These are phyloP conservation scores for Eugnorisma glareosa DNA, from an alignment of 2,888 invertebrate species.

Conservation along the genomic window DNA sequence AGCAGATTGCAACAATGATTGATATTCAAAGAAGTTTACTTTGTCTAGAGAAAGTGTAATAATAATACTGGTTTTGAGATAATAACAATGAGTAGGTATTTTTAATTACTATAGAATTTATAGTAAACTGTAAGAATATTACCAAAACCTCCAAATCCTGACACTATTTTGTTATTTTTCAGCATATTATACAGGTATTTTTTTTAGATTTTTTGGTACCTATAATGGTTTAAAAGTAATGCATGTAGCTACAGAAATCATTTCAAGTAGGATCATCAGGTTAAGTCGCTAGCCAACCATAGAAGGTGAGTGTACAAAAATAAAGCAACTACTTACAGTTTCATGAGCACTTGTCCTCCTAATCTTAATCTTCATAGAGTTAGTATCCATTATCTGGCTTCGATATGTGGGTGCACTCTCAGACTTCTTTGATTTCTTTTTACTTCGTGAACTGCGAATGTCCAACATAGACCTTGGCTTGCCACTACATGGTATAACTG, in stretches of 20 bases:
- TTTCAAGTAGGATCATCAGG: slow-evolving; percentile 14
- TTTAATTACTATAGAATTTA: slow-evolving; percentile 9
- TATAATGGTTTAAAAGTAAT: background rate
- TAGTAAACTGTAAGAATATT: slow-evolving; percentile 7
- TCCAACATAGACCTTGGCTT: slow-evolving; percentile 89
- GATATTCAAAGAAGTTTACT: slow-evolving; percentile 30
- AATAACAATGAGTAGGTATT: slow-evolving; percentile 24
- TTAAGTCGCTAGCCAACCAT: background rate
- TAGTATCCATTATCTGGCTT: slow-evolving; percentile 92
- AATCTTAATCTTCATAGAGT: slow-evolving; percentile 93
- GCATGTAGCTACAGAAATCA: background rate
- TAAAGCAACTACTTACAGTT: slow-evolving; percentile 77
- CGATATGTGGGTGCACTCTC: slow-evolving; percentile 88
- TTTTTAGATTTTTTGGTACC: background rate
- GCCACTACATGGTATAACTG: slow-evolving; percentile 86
- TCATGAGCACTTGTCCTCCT: slow-evolving; percentile 90
- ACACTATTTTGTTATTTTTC: background rate
- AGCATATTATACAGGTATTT: background rate
- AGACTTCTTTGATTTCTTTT: slow-evolving; percentile 88
- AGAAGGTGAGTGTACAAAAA: slow-evolving; percentile 39
- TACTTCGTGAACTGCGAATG: slow-evolving; percentile 86
- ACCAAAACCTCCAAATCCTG: slow-evolving; percentile 6
- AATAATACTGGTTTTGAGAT: slow-evolving; percentile 13
- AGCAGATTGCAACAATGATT: slow-evolving; percentile 46
- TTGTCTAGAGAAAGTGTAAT: slow-evolving; percentile 32